Evolutionary conservation across 2,113 vertebrate species (phyloP), one percentile per base, ranked within the genome.

Genomic region (Siniperca knerii): DNA sequence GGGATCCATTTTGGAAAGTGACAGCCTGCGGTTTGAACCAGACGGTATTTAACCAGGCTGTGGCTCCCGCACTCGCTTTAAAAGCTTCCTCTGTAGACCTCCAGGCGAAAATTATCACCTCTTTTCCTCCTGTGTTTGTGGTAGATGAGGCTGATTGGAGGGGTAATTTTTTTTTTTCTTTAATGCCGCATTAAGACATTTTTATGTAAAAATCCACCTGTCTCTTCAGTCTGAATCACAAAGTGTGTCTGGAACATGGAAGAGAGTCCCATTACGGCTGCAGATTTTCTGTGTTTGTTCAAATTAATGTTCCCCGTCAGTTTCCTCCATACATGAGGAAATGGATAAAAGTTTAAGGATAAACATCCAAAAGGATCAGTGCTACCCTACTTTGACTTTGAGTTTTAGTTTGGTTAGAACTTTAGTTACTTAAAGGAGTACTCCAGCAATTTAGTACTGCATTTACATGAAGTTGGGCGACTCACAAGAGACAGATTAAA

Each of bases 1-100:
- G 35, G 61, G 65, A 87, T 82, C 81, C 81, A 79, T 72, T 82
- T 84, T 79, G 70, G 77, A 84, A 48, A 75, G 70, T 71, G 81
- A 23, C 77, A 74, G 81, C n/a, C 15, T 77, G 77, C n/a, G 0
- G 78, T 79, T 0, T 75, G 73, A 69, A 83, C 20, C 84, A 73
- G 77, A 54, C 75, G 1, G 35, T 29, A 0, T 84, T 73, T 75
- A 87, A 75, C 78, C 78, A 81, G 84, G 8, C 79, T 74, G 79
- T 7, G n/a, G 61, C 62, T 75, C 42, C 50, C 21, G 23, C 33
- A 54, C 62, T n/a, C 0, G 5, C 25, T 42, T 2, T 76, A 10
- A 83, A 54, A 80, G 77, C 89, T 74, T 87, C 79, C 42, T 42
- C 52, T 82, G 80, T 6, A 13, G 0, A 62, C 42, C 71, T 21